phyloP scores from a whole-genome alignment of 2,113 vertebrate genomes.

The Thamnaconus septentrionalis region DNA sequence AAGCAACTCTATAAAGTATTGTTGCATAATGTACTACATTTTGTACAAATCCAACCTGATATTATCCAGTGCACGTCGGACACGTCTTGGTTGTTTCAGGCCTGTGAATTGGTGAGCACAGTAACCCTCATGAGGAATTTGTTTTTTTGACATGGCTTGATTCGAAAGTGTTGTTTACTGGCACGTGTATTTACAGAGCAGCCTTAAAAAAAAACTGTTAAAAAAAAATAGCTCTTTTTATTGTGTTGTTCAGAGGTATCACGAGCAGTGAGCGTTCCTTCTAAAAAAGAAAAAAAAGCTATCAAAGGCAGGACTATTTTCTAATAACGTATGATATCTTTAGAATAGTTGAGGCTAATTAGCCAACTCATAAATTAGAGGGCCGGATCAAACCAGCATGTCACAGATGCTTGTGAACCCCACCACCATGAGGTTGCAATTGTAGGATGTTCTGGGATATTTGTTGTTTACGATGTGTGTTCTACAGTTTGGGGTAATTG shows the following conservation, averaged over 20 bases:
- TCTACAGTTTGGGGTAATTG: slow-evolving; percentile 72
- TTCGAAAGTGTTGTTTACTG: slow-evolving; percentile 52
- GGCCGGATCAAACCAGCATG: slow-evolving; percentile 66
- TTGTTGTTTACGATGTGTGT: slow-evolving; percentile 75
- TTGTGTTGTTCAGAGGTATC: slow-evolving; percentile 28
- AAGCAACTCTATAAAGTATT: too few species aligned
- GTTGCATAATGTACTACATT: too few species aligned
- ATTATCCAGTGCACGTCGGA: slow-evolving; percentile 26
- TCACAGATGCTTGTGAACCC: slow-evolving; percentile 67
- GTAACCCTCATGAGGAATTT: slow-evolving; percentile 65
- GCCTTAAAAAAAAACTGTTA: slow-evolving; percentile 31
- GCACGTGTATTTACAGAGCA: slow-evolving; percentile 40
- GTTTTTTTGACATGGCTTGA: slow-evolving; percentile 57
- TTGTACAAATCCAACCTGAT: background rate
- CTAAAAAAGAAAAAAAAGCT: slow-evolving; percentile 27
- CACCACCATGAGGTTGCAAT: slow-evolving; percentile 70
- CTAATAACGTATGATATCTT: slow-evolving; percentile 65
- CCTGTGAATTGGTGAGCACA: slow-evolving; percentile 30
- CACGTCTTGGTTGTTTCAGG: slow-evolving; percentile 33
- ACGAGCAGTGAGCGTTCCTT: slow-evolving; percentile 34
- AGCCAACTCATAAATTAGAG: slow-evolving; percentile 63
- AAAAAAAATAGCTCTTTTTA: slow-evolving; percentile 33
- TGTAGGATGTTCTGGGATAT: slow-evolving; percentile 70
- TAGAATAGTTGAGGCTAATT: slow-evolving; percentile 72
- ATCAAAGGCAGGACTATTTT: slow-evolving; percentile 41